Conservation (phyloP, 92 coral and sea anemone species). For the Siderastrea siderea region DNA sequence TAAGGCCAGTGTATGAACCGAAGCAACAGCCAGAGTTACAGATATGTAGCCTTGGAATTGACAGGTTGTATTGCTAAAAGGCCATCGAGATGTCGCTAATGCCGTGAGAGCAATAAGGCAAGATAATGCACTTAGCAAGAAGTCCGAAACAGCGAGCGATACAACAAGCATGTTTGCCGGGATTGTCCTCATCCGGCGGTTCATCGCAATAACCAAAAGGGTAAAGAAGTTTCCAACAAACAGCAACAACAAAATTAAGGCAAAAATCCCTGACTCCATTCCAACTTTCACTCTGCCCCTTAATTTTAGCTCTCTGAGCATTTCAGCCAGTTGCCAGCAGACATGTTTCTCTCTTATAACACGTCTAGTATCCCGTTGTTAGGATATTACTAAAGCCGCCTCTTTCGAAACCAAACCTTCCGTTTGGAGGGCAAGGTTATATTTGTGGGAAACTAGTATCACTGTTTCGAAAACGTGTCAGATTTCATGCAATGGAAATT, state of each 20-base stretch:
- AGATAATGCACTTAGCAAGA: not conserved
- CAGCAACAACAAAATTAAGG: not conserved
- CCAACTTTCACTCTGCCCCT: slow-evolving; percentile 43
- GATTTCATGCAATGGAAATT: too few species aligned
- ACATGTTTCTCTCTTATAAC: not conserved
- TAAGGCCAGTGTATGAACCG: slow-evolving; percentile 36
- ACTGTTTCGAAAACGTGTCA: too few species aligned
- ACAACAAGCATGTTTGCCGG: too few species aligned
- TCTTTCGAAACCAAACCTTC: too few species aligned
- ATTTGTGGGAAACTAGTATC: too few species aligned
- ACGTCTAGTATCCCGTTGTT: too few species aligned
- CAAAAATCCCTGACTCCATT: slow-evolving; percentile 54
- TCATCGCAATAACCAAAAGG: too few species aligned
- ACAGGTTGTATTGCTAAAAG: slow-evolving; percentile 16
- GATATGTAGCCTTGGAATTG: too few species aligned
- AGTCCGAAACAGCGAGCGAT: not conserved
- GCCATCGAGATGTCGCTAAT: slow-evolving; percentile 61
- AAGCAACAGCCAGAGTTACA: slow-evolving; percentile 1
- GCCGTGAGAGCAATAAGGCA: slow-evolving; percentile 36
- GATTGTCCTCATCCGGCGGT: too few species aligned
- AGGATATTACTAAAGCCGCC: too few species aligned
- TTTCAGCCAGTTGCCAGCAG: slow-evolving; percentile 6
- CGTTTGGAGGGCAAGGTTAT: too few species aligned
- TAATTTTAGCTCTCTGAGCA: slow-evolving; percentile 48
- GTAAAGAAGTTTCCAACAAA: too few species aligned